A percentile compares a stretch with the other conserved stretches of the same genome.
Evolutionary conservation across 1,140 invertebrate species (phyloP).

Genomic region (Heliconius nattereri): DNA sequence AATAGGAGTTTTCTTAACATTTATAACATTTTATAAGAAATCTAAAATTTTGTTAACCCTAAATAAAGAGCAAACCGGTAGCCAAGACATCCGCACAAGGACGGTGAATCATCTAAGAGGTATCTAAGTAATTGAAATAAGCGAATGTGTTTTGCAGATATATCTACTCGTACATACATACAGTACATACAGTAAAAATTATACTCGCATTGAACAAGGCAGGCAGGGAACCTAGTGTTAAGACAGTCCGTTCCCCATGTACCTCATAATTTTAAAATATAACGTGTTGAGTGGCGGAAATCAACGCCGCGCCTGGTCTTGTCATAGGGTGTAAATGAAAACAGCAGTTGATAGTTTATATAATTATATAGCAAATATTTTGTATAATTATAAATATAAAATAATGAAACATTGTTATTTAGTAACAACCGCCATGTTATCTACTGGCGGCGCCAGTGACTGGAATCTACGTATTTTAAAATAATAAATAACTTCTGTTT

Average conservation of each 20-base stretch:
- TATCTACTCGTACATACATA: neutral
- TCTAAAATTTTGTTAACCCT: neutral
- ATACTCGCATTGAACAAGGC: neutral
- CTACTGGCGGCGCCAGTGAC: neutral
- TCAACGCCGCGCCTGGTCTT: neutral
- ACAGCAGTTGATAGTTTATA: too few species aligned
- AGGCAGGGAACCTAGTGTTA: neutral
- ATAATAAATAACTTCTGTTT: neutral
- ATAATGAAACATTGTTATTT: neutral
- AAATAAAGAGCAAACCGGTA: conserved; percentile 14
- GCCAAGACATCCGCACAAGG: conserved; percentile 14
- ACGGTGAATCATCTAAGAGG: conserved; percentile 10
- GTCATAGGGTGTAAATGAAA: too few species aligned
- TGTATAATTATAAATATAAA: neutral
- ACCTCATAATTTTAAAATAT: neutral
- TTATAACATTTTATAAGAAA: too few species aligned
- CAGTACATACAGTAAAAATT: neutral
- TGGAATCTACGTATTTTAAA: neutral
- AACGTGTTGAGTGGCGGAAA: neutral
- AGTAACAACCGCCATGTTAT: neutral
- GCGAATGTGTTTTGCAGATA: neutral
- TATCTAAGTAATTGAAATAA: conserved; percentile 14
- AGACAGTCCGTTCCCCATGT: neutral
- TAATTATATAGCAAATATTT: neutral
- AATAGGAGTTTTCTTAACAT: too few species aligned